Conservation (phyloP, 2,797 vertebrate species). For the Acomys russatus region DNA sequence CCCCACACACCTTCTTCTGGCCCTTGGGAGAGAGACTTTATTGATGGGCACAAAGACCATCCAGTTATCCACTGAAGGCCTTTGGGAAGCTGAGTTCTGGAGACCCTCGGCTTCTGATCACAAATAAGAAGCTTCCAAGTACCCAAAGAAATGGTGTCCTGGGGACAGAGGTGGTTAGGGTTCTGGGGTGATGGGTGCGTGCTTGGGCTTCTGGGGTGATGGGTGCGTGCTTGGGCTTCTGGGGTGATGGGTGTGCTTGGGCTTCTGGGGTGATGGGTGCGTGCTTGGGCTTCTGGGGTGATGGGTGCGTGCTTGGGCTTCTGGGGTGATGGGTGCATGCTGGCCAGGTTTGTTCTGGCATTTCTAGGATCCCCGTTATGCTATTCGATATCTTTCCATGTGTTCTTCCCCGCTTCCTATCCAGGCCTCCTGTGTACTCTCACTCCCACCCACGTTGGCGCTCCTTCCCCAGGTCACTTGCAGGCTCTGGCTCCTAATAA, state of each 20-base stretch:
- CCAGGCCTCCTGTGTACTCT: not conserved
- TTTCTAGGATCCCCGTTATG: not conserved
- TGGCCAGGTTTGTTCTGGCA: not conserved
- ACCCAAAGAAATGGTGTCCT: not conserved
- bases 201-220: not conserved
- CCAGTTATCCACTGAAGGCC: not conserved
- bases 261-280: too few species aligned
- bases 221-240: too few species aligned
- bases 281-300: too few species aligned
- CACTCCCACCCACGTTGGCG: not conserved
- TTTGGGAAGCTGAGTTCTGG: not conserved
- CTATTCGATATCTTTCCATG: rapidly evolving
- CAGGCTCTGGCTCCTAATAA: not conserved
- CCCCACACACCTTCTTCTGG: not conserved
- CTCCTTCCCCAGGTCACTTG: not conserved
- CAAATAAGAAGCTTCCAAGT: not conserved
- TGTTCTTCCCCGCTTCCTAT: not conserved
- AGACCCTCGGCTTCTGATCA: slow-evolving; percentile 31
- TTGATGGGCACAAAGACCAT: not conserved
- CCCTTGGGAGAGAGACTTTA: not conserved
- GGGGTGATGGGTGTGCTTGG: too few species aligned
- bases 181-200: not conserved
- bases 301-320: too few species aligned
- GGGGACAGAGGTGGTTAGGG: not conserved
- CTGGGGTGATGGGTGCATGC: too few species aligned